Evolutionary conservation across 2,113 vertebrate species (phyloP), one percentile per base, ranked within the genome.

Genomic region (Clarias gariepinus): DNA sequence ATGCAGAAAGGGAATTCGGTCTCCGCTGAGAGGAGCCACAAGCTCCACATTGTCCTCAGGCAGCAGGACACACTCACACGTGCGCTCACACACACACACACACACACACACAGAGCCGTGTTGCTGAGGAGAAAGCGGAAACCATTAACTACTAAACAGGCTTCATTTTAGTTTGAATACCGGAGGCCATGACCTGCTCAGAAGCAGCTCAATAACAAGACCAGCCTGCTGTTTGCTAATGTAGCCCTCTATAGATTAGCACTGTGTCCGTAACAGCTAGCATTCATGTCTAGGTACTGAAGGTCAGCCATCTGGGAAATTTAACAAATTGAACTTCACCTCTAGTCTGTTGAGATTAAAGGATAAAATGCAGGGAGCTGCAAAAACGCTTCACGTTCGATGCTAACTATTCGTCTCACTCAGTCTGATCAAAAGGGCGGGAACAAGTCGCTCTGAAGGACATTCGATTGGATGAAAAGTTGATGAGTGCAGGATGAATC

Each of bases 1-100:
- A 87, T 74, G 81, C 85, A 74, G 85, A 87, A 82, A 71, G 81
- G 79, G 80, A 87, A 83, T 83, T 87, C 64, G 68, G 58, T 28
- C 85, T 82, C 78, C 47, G 13, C 80, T 82, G 80, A 81, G 66
- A 82, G 86, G 80, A 76, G 80, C 86, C 86, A 87, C 68, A 82
- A 83, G 68, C 81, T 69, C 30, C 47, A 87, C 79, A 86, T 82
- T 76, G 86, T 87, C 86, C 80, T 87, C 69, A 64, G 86, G 80
- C 68, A 69, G 86, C 80, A 81, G 52, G 78, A 68, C 57, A 47
- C 76, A 79, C 47, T 30, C 74, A 57, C 66, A 71, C 41, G 53
- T 41, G 53, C 47, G 23, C 71, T 30, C 83, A 47, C 61, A 79
- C 61, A 73, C 52, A 71, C 33, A 73, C 66, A 83, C 82, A 61